Evolutionary conservation across 2,797 vertebrate genomes (phyloP).

Genomic region (Limnodromus scolopaceus): DNA sequence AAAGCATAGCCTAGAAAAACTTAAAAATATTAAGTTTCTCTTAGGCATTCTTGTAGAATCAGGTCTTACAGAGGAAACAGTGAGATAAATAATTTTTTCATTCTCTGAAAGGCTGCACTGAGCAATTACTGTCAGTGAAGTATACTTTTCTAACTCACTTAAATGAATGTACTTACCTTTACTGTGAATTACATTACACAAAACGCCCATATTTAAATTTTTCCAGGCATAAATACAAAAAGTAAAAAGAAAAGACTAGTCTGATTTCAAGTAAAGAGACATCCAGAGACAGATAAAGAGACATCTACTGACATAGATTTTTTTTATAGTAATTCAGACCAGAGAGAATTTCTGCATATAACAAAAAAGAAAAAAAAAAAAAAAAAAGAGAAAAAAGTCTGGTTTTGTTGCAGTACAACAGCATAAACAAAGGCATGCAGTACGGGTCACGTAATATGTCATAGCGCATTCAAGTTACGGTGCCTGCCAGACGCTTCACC

Average conservation of each 20-base stretch:
- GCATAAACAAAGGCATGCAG: conserved; percentile 17
- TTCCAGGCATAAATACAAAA: not conserved
- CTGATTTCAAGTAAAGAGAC: not conserved
- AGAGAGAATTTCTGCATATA: not conserved
- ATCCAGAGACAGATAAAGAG: not conserved
- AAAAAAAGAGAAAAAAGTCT: not conserved
- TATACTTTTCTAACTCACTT: not conserved
- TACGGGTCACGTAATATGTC: not conserved
- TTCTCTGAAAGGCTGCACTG: not conserved
- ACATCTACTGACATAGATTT: not conserved
- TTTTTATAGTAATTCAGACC: not conserved
- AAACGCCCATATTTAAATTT: not conserved
- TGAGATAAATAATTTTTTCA: not conserved
- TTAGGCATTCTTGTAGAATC: not conserved
- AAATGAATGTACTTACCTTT: not conserved
- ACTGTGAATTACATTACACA: not conserved
- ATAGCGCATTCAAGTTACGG: not conserved
- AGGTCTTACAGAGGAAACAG: not conserved
- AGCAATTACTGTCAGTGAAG: not conserved
- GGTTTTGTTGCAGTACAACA: not conserved
- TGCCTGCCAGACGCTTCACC: not conserved
- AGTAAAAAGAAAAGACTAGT: not conserved
- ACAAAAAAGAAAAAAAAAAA: too few relatives aligned
- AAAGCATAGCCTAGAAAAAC: not conserved
- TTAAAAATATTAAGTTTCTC: not conserved